Percentiles rank a stretch among this genome's conserved stretches.
Conservation (phyloP, 2,888 invertebrate species). For the Elysia crispata region DNA sequence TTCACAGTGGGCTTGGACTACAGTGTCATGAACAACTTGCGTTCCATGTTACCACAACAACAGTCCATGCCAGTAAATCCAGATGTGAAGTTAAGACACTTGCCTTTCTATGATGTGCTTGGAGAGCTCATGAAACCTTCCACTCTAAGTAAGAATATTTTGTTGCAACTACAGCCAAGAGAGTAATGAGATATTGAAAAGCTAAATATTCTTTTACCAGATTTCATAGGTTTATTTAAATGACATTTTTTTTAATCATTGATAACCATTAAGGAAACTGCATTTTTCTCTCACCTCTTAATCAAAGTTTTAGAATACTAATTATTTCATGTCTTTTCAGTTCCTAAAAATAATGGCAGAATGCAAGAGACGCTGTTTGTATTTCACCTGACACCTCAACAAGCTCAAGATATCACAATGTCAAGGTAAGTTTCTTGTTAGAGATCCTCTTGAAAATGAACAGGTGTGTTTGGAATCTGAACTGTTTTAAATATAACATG, state of each 20-base stretch:
- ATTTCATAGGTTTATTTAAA: not conserved
- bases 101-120: constrained; percentile 94
- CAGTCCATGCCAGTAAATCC: constrained; percentile 86
- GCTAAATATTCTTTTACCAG: not conserved
- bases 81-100: constrained; percentile 92
- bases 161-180: not conserved
- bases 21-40: constrained; percentile 50
- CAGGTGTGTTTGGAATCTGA: no score
- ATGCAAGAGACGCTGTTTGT: constrained; percentile 91
- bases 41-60: constrained; percentile 45
- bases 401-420: constrained; percentile 92
- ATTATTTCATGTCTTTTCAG: constrained; percentile 58
- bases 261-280: no score
- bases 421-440: constrained; percentile 81
- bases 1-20: constrained; percentile 59
- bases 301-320: not conserved
- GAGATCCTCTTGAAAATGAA: no score
- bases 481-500: no score
- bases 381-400: constrained; percentile 94
- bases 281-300: no score
- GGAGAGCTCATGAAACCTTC: constrained; percentile 93
- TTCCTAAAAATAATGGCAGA: constrained; percentile 77
- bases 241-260: no score
- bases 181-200: not conserved
- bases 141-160: constrained; percentile 81